Conservation (phyloP, 2,888 invertebrate species). For the Idaea biselata region DNA sequence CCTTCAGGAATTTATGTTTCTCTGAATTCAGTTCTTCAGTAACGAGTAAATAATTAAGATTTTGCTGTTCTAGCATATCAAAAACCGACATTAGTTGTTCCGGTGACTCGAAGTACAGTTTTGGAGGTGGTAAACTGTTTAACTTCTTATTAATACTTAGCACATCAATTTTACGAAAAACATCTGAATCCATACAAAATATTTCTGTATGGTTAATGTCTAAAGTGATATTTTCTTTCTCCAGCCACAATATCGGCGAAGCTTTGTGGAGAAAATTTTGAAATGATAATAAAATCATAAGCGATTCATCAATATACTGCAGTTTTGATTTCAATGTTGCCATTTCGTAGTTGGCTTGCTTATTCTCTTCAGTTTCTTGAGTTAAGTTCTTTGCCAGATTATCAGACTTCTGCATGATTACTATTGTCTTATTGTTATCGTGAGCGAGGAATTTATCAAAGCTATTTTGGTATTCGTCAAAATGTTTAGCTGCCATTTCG, state of each 20-base stretch:
- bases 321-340: constrained; percentile 67
- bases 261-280: constrained; percentile 68
- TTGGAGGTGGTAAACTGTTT: constrained; percentile 48
- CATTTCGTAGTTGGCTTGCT: constrained; percentile 63
- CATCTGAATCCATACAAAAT: constrained; percentile 53
- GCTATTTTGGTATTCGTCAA: constrained; percentile 68
- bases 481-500: constrained; percentile 59
- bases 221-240: constrained; percentile 50
- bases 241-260: constrained; percentile 68
- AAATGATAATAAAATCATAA: constrained; percentile 65
- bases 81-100: constrained; percentile 60
- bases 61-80: constrained; percentile 64
- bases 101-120: constrained; percentile 63
- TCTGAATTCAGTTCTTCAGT: constrained; percentile 65
- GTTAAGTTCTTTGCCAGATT: constrained; percentile 59
- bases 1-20: constrained; percentile 64
- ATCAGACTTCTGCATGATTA: constrained; percentile 70
- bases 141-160: constrained; percentile 45
- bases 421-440: constrained; percentile 72
- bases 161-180: constrained; percentile 54
- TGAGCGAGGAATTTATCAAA: constrained; percentile 72
- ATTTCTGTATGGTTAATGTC: constrained; percentile 51
- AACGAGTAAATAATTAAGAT: constrained; percentile 67
- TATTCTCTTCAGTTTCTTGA: constrained; percentile 63
- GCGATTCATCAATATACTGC: constrained; percentile 66